Evolutionary conservation across 2,113 vertebrate genomes (phyloP), one percentile per base, ranked within the genome.

Genomic region (Vireo altiloquus): DNA sequence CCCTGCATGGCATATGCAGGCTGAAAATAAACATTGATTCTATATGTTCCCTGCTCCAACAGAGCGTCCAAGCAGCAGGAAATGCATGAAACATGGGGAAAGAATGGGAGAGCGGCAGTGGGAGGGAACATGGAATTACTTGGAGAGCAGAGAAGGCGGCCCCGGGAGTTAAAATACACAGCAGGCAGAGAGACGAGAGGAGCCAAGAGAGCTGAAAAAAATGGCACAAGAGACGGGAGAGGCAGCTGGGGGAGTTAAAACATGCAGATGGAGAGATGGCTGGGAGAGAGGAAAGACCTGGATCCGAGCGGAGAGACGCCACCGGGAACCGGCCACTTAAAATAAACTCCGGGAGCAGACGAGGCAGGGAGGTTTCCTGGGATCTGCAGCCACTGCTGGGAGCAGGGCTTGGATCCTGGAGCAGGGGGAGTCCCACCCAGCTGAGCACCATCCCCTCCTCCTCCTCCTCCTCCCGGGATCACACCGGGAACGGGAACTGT

Each of bases 201-300:
- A 94, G 94, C 94, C 95, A 96, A 97, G 94, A 95, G 91, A 96
- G 96, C 79, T 89, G 96, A 96, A 91, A 92, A 97, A 96, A 96
- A 97, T 96, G 96, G 97, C 97, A 97, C 92, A 95, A 97, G 96
- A 96, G 96, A 95, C 50, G 90, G 71, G 97, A 88, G 95, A 97
- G 95, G 97, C 97, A 98, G 96, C 96, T 97, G 97, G 95, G 95
- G 93, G 91, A 97, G 97, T 96, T 97, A 97, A 97, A 97, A 96
- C 96, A 97, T 97, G 98, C 97, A 97, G 98, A 98, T 96, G 97
- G 97, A 97, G 97, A 97, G 97, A 97, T 96, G 97, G 92, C 92
- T 97, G 97, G 91, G 97, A 97, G 92, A 97, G 96, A 96, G 93
- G 94, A 90, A 98, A 98, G 97, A 97, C 96, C 96, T 87, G 97